Conservation (phyloP, 1,140 invertebrate genomes). For the Drosophila parvula region DNA sequence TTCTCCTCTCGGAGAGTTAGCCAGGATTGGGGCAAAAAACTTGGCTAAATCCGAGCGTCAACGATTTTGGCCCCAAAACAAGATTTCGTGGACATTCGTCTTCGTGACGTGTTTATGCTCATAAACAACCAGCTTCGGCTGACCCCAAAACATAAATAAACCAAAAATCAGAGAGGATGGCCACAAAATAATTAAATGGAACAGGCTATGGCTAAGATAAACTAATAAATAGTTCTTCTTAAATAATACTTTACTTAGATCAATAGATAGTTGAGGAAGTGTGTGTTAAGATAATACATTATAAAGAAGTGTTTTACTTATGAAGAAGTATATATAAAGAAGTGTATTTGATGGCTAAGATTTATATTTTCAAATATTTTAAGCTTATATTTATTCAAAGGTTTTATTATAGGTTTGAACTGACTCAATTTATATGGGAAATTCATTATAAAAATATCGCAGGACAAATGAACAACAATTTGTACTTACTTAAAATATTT, state of each 20-base stretch:
- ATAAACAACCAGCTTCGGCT: slow-evolving; percentile 40
- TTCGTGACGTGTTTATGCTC: slow-evolving; percentile 38
- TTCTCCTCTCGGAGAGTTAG: slow-evolving; percentile 17
- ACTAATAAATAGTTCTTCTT: slow-evolving; percentile 3
- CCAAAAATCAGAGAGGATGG: slow-evolving; percentile 1
- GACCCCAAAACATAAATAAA: slow-evolving; percentile 41
- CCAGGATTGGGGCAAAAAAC: slow-evolving; percentile 45
- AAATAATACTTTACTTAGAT: not conserved
- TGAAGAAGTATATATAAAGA: too few relatives aligned
- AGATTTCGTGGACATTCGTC: slow-evolving; percentile 22
- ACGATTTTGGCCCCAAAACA: slow-evolving; percentile 32
- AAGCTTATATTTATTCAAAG: not conserved
- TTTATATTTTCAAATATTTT: not conserved
- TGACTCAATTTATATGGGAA: too few relatives aligned
- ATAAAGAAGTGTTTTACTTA: too few relatives aligned
- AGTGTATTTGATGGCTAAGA: not conserved
- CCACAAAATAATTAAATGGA: slow-evolving; percentile 1
- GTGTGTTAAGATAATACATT: not conserved
- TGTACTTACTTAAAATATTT: too few relatives aligned
- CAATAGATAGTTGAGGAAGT: not conserved
- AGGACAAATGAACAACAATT: too few relatives aligned
- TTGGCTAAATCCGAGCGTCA: slow-evolving; percentile 26
- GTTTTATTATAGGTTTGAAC: too few relatives aligned
- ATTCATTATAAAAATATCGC: too few relatives aligned
- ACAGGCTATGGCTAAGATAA: not conserved